Evolutionary conservation across 2,888 invertebrate species (phyloP).

Genomic region (Pandemis heparana): DNA sequence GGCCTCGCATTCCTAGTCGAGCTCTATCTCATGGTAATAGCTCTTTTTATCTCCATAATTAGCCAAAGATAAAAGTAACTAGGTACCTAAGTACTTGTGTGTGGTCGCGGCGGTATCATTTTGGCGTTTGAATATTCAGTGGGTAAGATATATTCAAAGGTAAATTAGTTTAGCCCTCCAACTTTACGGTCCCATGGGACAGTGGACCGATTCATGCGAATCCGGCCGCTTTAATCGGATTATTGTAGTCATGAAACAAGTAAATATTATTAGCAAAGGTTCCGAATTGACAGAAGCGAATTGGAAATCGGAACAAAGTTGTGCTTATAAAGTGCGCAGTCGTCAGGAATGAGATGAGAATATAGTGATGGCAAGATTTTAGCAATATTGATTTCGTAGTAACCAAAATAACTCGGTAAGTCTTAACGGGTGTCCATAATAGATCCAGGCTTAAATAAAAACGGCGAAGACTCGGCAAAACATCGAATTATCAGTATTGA

Average conservation of each 20-base stretch:
- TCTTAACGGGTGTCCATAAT: neutral
- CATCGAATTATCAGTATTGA: neutral
- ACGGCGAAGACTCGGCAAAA: neutral
- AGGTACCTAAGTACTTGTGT: neutral
- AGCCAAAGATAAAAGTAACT: constrained; percentile 14
- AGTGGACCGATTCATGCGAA: neutral
- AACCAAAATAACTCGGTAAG: too few relatives aligned
- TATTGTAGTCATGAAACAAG: neutral
- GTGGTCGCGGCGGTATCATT: constrained; percentile 1
- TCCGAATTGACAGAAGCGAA: neutral
- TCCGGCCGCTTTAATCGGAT: constrained; percentile 8
- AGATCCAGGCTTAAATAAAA: neutral
- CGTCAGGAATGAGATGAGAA: neutral
- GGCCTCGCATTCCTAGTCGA: constrained; percentile 34
- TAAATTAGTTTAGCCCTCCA: neutral
- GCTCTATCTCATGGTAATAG: constrained; percentile 23
- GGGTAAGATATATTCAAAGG: constrained; percentile 5
- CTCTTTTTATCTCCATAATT: constrained; percentile 25
- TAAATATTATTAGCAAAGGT: neutral
- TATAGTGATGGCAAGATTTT: neutral
- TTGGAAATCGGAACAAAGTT: too few relatives aligned
- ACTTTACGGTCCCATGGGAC: neutral
- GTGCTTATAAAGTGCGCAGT: neutral
- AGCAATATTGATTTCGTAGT: neutral
- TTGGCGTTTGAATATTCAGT: constrained; percentile 19